These are phyloP conservation scores for Eubasilissa regina DNA, from an alignment of 1,140 invertebrate species.

Conservation along the genomic window DNA sequence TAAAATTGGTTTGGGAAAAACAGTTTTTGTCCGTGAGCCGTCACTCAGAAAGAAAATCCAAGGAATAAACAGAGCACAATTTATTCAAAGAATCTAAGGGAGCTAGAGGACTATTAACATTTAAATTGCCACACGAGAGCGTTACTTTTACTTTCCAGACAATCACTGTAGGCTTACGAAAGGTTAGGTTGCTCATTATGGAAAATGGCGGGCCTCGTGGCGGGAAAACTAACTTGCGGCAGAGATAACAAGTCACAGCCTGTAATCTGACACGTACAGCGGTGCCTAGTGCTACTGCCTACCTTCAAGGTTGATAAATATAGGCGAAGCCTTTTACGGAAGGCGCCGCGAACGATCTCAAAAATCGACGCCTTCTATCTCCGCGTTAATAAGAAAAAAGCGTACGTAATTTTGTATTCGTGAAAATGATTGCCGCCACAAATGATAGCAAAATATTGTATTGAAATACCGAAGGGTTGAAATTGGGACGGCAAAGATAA, in stretches of 20 bases:
- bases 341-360: not conserved
- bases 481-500: too few relatives aligned
- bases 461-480: too few relatives aligned
- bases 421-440: not conserved
- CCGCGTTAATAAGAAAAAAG: not conserved
- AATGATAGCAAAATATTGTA: not conserved
- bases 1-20: not conserved
- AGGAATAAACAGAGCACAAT: conserved; percentile 2
- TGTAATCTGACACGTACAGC: conserved; percentile 44
- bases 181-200: conserved; percentile 41
- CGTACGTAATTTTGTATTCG: not conserved
- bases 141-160: conserved; percentile 33
- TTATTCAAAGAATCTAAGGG: conserved; percentile 30
- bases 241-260: conserved; percentile 42
- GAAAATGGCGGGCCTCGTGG: conserved; percentile 32
- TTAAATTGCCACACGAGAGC: conserved; percentile 34
- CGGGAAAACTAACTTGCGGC: conserved; percentile 32
- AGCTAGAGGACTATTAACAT: conserved; percentile 38
- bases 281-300: not conserved
- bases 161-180: conserved; percentile 39
- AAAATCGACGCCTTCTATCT: conserved; percentile 7
- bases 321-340: conserved; percentile 10
- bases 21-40: not conserved
- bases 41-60: conserved; percentile 25
- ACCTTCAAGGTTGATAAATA: conserved; percentile 40